Conservation (phyloP, 1,140 invertebrate species). For the Brachionus paranguensis region DNA sequence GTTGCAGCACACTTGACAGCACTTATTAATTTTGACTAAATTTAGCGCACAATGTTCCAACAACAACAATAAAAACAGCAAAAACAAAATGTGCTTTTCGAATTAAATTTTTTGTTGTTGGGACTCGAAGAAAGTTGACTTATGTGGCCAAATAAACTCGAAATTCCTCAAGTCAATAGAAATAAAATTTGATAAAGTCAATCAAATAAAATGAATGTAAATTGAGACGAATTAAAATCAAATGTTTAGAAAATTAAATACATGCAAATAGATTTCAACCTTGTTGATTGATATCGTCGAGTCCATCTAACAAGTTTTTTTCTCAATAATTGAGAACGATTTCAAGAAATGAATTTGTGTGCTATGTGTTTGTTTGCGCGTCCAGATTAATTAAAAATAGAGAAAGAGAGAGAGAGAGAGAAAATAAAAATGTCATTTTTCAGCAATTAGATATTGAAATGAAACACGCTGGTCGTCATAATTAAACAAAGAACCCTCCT, state of each 20-base stretch:
- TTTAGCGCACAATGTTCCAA: too few relatives aligned
- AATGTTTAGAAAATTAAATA: neutral
- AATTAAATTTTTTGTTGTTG: too few relatives aligned
- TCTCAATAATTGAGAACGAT: neutral
- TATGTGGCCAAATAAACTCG: neutral
- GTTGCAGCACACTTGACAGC: neutral
- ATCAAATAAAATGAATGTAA: slow-evolving; percentile 10
- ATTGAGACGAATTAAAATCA: slow-evolving; percentile 28
- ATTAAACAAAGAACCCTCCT: neutral
- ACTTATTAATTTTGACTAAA: too few relatives aligned
- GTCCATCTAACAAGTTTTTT: neutral
- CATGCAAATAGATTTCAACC: neutral
- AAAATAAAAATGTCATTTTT: neutral
- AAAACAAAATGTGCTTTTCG: too few relatives aligned
- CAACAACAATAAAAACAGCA: too few relatives aligned
- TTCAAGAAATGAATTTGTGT: neutral
- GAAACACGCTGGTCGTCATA: neutral
- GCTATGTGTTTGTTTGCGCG: neutral
- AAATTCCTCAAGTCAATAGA: neutral
- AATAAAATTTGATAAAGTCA: slow-evolving; percentile 14
- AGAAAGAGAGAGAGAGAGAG: neutral
- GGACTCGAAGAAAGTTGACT: neutral
- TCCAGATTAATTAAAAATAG: neutral
- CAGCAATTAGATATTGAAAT: neutral
- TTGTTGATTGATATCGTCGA: neutral